phyloP scores from a whole-genome alignment of 2,113 vertebrate species.

The Pogona vitticeps region DNA sequence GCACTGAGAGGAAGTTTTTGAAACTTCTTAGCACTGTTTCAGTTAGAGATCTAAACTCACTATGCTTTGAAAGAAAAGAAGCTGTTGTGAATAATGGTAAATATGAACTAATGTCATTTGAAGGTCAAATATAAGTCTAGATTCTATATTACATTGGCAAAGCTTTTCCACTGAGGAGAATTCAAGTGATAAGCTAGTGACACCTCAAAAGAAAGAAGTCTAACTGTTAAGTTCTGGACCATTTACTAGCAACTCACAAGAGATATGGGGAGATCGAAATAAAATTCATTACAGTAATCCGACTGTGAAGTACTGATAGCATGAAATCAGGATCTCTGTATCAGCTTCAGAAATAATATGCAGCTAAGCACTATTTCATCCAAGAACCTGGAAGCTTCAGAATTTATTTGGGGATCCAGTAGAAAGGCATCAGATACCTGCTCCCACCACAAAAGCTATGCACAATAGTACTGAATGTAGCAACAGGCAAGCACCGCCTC shows the following conservation, averaged over 20 bases:
- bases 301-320: constrained; percentile 64
- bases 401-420: constrained; percentile 54
- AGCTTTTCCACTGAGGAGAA: constrained; percentile 42
- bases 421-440: neutral
- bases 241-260: constrained; percentile 62
- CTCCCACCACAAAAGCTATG: neutral
- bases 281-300: constrained; percentile 48
- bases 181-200: constrained; percentile 50
- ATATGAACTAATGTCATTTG: constrained; percentile 27
- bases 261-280: constrained; percentile 59
- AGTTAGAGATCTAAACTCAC: constrained; percentile 41
- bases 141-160: constrained; percentile 44
- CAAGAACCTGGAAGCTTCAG: constrained; percentile 35
- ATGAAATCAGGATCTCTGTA: constrained; percentile 53
- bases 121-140: constrained; percentile 55
- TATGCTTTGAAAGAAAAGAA: neutral
- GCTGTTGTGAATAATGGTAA: constrained; percentile 32
- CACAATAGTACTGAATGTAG: neutral
- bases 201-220: constrained; percentile 60
- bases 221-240: constrained; percentile 56
- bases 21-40: constrained; percentile 40
- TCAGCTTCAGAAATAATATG: constrained; percentile 47
- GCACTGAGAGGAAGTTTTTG: neutral
- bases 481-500: neutral
- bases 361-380: constrained; percentile 46